Base-by-base conservation (phyloP, 2,888 invertebrate genomes). In the Xestia c-nigrum region DNA sequence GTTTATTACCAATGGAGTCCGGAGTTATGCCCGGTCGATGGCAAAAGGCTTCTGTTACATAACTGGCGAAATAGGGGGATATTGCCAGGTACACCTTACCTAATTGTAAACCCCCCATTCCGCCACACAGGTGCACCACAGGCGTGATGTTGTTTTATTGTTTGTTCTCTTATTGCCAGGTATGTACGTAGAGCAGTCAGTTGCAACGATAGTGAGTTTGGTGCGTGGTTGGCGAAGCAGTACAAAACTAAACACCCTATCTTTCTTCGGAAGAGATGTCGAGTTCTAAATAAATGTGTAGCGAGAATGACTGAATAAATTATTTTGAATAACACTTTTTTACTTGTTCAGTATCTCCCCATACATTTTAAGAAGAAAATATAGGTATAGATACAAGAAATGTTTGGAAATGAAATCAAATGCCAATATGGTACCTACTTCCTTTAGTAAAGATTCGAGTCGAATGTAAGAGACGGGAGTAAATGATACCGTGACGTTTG, bases 191-290 rank as follows among this genome's bases (percentile, higher is more conserved):
- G 91, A 90, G 64, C 94, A 95, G 81, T 90, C 96, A 1, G 81
- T 93, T 47, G 80, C 92, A 19, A 92, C 94, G 3, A 91, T 95
- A 21, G 77, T 95, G 50, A 92, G 95, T 79, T 87, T 96, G 74
- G 95, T 96, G 24, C 94, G 96, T 43, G 96, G 95, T 0, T 96
- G 96, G 96, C 92, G 96, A 10, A 94, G 95, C 75, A 96, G 94
- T 83, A 95, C 94, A 21, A 95, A 95, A 79, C 92, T 90, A 73
- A 96, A 96, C 84, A 96, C 96, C 0, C 92, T 96, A 10, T 93
- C 93, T 2, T 96, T 96, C 88, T 96, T 95, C 80, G 96, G 96
- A 7, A 93, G 86, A 84, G 95, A 96, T 63, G 90, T 96, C 0
- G 96, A 96, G 80, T 96, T 96, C 82, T 95, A 86, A 87, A 47